Base-by-base conservation (phyloP, 2,113 vertebrate genomes). In the Cacatua alba region DNA sequence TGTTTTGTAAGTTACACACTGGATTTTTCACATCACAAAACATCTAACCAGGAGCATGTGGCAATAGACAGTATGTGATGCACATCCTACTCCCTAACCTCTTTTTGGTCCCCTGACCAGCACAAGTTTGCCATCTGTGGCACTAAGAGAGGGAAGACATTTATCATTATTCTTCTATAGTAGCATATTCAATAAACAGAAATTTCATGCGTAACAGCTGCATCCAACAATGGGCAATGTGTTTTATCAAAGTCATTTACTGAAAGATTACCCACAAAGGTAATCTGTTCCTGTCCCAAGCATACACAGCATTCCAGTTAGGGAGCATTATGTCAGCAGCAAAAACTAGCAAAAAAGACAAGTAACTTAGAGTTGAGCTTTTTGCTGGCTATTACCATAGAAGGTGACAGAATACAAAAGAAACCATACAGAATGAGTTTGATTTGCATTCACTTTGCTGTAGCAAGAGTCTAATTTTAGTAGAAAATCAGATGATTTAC, bases 401-500 rank as follows among this genome's bases (percentile, higher is more conserved):
- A 55, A 43, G 60, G 46, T 90, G 53, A 90, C 65, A 93, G 29
- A 94, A 89, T 16, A 86, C 75, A 92, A 86, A 79, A 90, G 74
- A 88, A 64, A 52, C 0, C 0, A 65, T 15, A 80, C 41, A 57
- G 43, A 83, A 70, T n/a, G 0, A 79, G 25, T 72, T 23, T 62
- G 84, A 80, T 82, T 71, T 76, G 65, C 52, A 48, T 91, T 87
- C 55, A 39, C 60, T 85, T 77, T 63, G 63, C 64, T 65, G 59
- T 69, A 64, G 52, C 17, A 95, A 78, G 92, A 29, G 17, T 59
- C 63, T 86, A 51, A 93, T 93, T 92, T 95, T 89, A 86, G 70
- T 37, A 79, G 41, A 91, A 88, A 90, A 90, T 49, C 87, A 31
- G 11, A 35, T 67, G 51, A 72, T 49, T 24, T 35, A 78, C 41